Evolutionary conservation across 2,113 vertebrate genomes (phyloP).

Genomic region (Tringa solitaria): DNA sequence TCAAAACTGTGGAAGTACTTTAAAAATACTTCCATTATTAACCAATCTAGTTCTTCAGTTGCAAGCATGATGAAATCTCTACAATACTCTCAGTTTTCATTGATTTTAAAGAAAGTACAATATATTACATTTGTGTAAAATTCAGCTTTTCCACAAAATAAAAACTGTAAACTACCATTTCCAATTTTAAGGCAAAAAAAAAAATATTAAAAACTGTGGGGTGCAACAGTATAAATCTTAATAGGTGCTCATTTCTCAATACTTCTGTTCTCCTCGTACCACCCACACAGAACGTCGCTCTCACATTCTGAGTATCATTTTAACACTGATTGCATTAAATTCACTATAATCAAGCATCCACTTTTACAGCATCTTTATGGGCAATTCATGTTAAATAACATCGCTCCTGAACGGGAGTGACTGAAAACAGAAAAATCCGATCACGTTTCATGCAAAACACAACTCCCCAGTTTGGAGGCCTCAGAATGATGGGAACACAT

Average conservation of each 20-base stretch:
- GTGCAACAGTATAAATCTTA: not conserved
- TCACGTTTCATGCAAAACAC: not conserved
- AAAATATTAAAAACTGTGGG: not conserved
- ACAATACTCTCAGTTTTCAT: not conserved
- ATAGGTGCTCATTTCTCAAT: not conserved
- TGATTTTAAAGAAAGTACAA: not conserved
- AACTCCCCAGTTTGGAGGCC: not conserved
- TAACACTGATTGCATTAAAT: not conserved
- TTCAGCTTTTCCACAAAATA: not conserved
- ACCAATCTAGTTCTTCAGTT: not conserved
- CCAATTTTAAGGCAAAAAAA: not conserved
- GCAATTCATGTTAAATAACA: not conserved
- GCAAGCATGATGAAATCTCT: not conserved
- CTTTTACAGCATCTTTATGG: not conserved
- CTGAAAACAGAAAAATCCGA: not conserved
- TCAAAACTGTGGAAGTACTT: not conserved
- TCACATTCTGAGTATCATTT: constrained; percentile 7
- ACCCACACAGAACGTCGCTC: not conserved
- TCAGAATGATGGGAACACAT: not conserved
- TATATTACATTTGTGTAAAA: not conserved
- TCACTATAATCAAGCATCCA: constrained; percentile 22
- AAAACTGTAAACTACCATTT: not conserved
- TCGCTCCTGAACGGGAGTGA: not conserved
- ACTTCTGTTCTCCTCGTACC: not conserved
- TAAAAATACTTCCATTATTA: not conserved